Evolutionary conservation across 2,797 vertebrate species (phyloP).

Genomic region (Xenopus petersii): DNA sequence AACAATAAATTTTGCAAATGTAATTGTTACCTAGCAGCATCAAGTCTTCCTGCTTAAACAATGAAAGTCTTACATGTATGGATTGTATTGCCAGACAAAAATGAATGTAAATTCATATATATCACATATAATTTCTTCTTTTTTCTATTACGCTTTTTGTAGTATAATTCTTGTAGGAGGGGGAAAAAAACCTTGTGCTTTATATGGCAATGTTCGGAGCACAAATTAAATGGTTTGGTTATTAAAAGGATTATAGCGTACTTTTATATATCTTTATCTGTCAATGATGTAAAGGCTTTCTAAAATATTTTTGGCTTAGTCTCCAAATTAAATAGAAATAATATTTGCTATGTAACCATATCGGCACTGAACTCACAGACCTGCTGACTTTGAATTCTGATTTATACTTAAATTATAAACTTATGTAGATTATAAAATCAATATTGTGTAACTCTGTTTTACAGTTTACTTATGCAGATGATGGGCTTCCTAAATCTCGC

Average conservation of each 20-base stretch:
- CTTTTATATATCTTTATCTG: conserved; percentile 58
- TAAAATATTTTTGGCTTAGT: conserved; percentile 57
- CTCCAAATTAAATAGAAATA: conserved; percentile 61
- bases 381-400: conserved; percentile 66
- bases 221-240: conserved; percentile 45
- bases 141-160: conserved; percentile 56
- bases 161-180: conserved; percentile 61
- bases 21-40: conserved; percentile 54
- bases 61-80: conserved; percentile 67
- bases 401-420: conserved; percentile 56
- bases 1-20: conserved; percentile 12
- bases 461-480: conserved; percentile 69
- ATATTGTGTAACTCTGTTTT: conserved; percentile 72
- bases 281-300: conserved; percentile 50
- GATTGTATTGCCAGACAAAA: conserved; percentile 92
- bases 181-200: conserved; percentile 23
- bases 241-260: conserved; percentile 59
- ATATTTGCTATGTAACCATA: conserved; percentile 61
- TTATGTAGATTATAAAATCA: conserved; percentile 60
- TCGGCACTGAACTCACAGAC: conserved; percentile 77
- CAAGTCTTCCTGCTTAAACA: conserved; percentile 65
- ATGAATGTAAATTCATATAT: conserved; percentile 86
- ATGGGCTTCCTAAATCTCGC: conserved; percentile 59
- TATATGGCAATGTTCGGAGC: conserved; percentile 53
- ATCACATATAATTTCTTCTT: conserved; percentile 51